These are phyloP conservation scores for Elmis aenea DNA, from an alignment of 2,888 invertebrate genomes.

Conservation along the genomic window DNA sequence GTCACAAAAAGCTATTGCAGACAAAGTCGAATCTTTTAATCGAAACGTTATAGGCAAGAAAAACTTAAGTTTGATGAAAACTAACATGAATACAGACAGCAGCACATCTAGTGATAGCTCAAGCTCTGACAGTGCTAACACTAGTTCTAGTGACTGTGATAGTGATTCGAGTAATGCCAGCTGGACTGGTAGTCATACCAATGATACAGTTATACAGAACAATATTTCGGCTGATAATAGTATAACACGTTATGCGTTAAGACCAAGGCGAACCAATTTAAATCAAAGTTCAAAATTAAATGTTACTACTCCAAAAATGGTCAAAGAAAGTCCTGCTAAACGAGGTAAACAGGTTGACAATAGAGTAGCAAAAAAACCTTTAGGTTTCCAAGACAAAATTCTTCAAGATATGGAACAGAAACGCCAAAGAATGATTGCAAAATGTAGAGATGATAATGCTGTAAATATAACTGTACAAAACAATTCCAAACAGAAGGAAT, in stretches of 20 bases:
- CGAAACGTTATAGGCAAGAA: conserved; percentile 36
- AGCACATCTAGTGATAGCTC: conserved; percentile 9
- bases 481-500: conserved; percentile 7
- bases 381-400: too few relatives aligned
- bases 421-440: conserved; percentile 31
- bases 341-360: too few relatives aligned
- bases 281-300: too few relatives aligned
- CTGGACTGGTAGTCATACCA: conserved; percentile 4
- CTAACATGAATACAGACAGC: conserved; percentile 4
- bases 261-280: conserved; percentile 3
- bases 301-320: too few relatives aligned
- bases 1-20: conserved; percentile 5
- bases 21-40: conserved; percentile 29
- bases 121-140: conserved; percentile 9
- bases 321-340: too few relatives aligned
- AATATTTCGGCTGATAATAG: too few relatives aligned
- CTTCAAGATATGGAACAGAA: conserved; percentile 35
- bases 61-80: conserved; percentile 35
- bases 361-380: not conserved
- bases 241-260: not conserved
- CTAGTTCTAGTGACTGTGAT: conserved; percentile 8
- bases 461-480: conserved; percentile 4
- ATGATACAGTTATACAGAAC: conserved; percentile 6
- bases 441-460: conserved; percentile 21
- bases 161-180: conserved; percentile 4